Evolutionary conservation across 2,888 invertebrate genomes (phyloP).

Genomic region (Hermodice carunculata): DNA sequence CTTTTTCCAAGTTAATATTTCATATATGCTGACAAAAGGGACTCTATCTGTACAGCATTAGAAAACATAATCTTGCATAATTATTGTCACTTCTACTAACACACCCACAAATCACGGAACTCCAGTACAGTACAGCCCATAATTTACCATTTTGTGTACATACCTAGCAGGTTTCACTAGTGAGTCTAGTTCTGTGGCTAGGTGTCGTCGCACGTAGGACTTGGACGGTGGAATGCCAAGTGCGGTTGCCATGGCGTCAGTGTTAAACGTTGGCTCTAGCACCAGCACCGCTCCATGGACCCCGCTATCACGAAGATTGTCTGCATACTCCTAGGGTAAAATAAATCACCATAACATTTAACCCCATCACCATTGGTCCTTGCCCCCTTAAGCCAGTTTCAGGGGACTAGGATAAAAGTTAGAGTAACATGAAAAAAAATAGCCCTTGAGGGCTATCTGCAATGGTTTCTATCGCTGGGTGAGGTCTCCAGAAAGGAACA

Average conservation of each 20-base stretch:
- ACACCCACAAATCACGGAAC: no score
- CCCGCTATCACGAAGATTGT: slow-evolving; percentile 91
- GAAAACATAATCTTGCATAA: no score
- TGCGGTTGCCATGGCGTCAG: slow-evolving; percentile 91
- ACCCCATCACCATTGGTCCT: no score
- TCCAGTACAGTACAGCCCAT: no score
- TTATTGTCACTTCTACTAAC: no score
- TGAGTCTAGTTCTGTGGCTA: slow-evolving; percentile 91
- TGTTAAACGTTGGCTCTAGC: slow-evolving; percentile 92
- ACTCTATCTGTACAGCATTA: no score
- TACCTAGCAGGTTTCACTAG: slow-evolving; percentile 93
- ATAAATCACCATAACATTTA: background rate
- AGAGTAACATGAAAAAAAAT: no score
- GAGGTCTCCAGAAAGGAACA: no score
- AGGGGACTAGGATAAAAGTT: no score
- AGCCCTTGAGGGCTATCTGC: no score
- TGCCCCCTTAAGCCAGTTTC: no score
- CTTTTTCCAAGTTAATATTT: background rate
- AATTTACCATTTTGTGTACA: background rate
- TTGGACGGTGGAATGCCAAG: slow-evolving; percentile 90
- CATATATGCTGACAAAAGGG: background rate
- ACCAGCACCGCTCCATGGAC: slow-evolving; percentile 95
- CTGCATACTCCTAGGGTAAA: slow-evolving; percentile 81
- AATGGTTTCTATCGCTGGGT: no score
- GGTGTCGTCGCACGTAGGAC: slow-evolving; percentile 91